Percentiles rank a stretch among this genome's conserved stretches.
Conservation (phyloP, 1,140 invertebrate genomes). For the Pseudachorutes palmiensis region DNA sequence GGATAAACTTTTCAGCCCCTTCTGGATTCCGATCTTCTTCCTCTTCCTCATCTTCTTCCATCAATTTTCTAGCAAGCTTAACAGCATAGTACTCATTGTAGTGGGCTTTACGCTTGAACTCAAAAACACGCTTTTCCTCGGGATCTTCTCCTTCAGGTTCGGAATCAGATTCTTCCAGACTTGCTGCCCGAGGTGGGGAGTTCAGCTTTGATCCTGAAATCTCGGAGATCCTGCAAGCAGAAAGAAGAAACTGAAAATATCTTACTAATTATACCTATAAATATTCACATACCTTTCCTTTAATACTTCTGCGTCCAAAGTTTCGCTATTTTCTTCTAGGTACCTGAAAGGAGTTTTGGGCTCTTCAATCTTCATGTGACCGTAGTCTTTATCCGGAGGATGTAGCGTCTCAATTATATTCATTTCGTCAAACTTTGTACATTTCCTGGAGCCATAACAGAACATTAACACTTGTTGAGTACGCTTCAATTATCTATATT, state of each 20-base stretch:
- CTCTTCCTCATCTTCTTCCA: conserved; percentile 82
- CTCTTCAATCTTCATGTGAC: conserved; percentile 99
- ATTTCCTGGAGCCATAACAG: neutral
- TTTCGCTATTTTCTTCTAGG: conserved; percentile 53
- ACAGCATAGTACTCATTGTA: conserved; percentile 96
- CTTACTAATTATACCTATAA: neutral
- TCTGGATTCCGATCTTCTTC: conserved; percentile 53
- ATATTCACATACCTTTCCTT: neutral
- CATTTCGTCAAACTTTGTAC: conserved; percentile 93
- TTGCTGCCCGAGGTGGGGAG: neutral
- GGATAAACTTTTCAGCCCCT: conserved; percentile 30
- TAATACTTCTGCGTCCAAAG: conserved; percentile 16
- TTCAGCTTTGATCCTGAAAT: neutral
- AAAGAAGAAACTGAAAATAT: too few species aligned
- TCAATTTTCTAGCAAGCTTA: conserved; percentile 75
- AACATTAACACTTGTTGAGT: neutral
- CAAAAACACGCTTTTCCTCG: conserved; percentile 39
- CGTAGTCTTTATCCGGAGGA: conserved; percentile 77
- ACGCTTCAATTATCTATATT: neutral
- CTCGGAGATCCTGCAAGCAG: neutral
- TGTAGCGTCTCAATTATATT: conserved; percentile 97
- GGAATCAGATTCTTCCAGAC: conserved; percentile 40
- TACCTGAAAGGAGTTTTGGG: conserved; percentile 93
- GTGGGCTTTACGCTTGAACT: conserved; percentile 86
- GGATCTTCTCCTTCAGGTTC: conserved; percentile 54